Evolutionary conservation across 2,113 vertebrate species (phyloP), one percentile per base, ranked within the genome.

Genomic region (Haemorhous mexicanus): DNA sequence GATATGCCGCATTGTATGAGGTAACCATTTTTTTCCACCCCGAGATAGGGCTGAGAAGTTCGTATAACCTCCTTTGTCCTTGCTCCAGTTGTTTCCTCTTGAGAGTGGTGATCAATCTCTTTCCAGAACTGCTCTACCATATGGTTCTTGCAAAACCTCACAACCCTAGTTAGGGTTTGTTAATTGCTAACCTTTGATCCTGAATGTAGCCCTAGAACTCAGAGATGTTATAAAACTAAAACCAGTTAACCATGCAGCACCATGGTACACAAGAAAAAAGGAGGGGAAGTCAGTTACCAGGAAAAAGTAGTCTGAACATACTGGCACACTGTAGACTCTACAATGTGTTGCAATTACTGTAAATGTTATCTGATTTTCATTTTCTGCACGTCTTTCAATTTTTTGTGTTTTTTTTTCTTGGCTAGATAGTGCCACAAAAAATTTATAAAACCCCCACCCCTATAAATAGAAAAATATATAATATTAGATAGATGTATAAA

Each of bases 391-490:
- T 62, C 73, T 93, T 87, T 62, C 50, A 69, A 47, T 78, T 64
- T 61, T 44, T 53, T 87, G 5, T 28, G 0, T 37, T 59, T 39
- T 64, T 2, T 66, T 70, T 35, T 24, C 39, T 82, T 62, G 52
- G 30, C 13, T 59, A 82, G 37, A 16, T 27, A 66, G 18, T 7
- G 14, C 19, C 41, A 69, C 17, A 44, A 67, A 66, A 55, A 49
- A 21, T 1, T 7, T 61, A 8, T 39, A 41, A 53, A 86, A 73
- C 11, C 14, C 2, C 2, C 6, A 81, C 2, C 2, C 10, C 5
- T 56, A 69, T 44, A 68, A 73, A 50, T 16, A 61, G 13, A 35
- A 39, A 83, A 49, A 53, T 35, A 46, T 13, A 41, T 20, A 35
- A 37, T 66, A n/a, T 20, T 21, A 28, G 20, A 13, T 37, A 49